These are phyloP conservation scores for Cydia splendana DNA, from an alignment of 1,140 invertebrate genomes.

Conservation along the genomic window DNA sequence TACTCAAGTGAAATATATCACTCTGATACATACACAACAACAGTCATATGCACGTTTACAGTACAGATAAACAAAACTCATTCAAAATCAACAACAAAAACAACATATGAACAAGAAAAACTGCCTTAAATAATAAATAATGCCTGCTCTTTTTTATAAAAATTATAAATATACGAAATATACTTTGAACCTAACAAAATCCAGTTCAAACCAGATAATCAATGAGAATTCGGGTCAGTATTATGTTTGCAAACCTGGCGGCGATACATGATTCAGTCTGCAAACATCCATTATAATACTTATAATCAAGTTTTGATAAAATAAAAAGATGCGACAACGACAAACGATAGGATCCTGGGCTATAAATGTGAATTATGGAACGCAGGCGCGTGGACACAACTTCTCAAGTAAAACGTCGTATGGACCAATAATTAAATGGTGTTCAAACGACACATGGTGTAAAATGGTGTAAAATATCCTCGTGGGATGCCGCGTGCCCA, in stretches of 20 bases:
- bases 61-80: no score
- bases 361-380: slow-evolving; percentile 1
- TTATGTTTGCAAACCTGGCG: background rate
- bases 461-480: background rate
- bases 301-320: background rate
- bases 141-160: no score
- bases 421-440: background rate
- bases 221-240: background rate
- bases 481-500: background rate
- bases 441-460: background rate
- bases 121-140: no score
- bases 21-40: no score
- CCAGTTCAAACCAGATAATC: no score
- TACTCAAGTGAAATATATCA: no score
- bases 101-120: no score
- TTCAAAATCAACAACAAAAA: no score
- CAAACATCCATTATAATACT: background rate
- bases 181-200: no score
- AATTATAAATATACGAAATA: no score
- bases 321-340: background rate
- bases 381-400: background rate
- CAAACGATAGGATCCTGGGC: background rate
- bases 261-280: background rate
- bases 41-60: no score
- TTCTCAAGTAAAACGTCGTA: background rate